These are phyloP conservation scores for Manis crassicaudata DNA, from an alignment of 2,797 vertebrate genomes.

Conservation along the genomic window DNA sequence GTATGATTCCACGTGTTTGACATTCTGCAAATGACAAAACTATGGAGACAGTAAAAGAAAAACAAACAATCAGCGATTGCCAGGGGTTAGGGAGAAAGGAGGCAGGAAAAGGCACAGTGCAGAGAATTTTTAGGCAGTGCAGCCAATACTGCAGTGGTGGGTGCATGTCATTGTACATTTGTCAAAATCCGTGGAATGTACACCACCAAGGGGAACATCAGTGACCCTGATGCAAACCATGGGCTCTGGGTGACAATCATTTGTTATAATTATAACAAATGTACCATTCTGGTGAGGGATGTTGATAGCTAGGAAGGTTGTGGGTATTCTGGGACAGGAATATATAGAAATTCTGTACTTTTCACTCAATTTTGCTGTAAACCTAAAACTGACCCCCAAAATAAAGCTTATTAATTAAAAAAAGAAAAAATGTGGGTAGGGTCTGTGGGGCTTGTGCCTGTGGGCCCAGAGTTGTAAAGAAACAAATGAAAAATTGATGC, in stretches of 20 bases:
- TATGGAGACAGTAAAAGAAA: not conserved
- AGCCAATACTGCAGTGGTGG: not conserved
- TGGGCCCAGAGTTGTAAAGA: not conserved
- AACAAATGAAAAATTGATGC: not conserved
- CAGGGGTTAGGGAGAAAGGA: not conserved
- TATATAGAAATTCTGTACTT: not conserved
- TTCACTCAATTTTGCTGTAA: not conserved
- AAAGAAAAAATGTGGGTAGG: not conserved
- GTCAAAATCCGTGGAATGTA: not conserved
- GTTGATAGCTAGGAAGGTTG: not conserved
- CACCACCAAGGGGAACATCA: not conserved
- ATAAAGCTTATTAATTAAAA: not conserved
- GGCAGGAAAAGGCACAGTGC: not conserved
- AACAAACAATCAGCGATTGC: not conserved
- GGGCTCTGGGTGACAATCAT: not conserved
- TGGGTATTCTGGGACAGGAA: not conserved
- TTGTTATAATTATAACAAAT: not conserved
- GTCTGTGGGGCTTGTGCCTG: not conserved
- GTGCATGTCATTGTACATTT: not conserved
- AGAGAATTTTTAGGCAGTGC: not conserved
- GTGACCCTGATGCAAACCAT: not conserved
- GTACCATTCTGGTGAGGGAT: not conserved
- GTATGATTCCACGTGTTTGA: not conserved
- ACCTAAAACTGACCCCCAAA: not conserved
- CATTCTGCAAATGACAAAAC: not conserved